These are phyloP conservation scores for Corythornis madagascariensis DNA, from an alignment of 2,113 vertebrate genomes.

Conservation along the genomic window DNA sequence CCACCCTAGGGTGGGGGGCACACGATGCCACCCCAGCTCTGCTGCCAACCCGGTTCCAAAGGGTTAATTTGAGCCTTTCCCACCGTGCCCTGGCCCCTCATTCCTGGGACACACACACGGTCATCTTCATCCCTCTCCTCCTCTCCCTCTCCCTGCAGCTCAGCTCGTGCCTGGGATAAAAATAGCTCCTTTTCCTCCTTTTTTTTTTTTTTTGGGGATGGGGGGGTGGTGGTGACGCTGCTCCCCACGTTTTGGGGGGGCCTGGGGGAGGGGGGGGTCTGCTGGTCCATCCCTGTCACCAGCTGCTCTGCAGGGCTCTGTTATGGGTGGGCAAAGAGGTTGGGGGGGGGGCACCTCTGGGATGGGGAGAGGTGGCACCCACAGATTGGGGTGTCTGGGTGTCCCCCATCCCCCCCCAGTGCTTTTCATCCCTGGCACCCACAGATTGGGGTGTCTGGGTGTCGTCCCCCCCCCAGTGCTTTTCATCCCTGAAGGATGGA, in stretches of 20 bases:
- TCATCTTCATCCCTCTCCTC: too few relatives aligned
- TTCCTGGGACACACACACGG: too few relatives aligned
- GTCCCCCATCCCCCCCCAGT: too few relatives aligned
- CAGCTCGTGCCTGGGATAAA: background rate
- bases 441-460: too few relatives aligned
- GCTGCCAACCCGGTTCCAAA: background rate
- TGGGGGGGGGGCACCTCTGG: background rate
- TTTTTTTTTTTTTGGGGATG: background rate
- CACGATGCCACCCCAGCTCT: background rate
- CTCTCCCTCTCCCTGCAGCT: background rate
- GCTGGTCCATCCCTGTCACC: background rate
- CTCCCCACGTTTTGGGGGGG: background rate
- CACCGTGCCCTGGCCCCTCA: background rate
- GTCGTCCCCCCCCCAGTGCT: too few relatives aligned
- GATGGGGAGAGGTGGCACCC: too few relatives aligned
- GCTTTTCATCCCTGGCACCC: too few relatives aligned
- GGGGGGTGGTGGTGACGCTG: accelerated
- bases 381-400: too few relatives aligned
- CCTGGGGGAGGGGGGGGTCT: too few relatives aligned
- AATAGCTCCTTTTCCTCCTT: background rate
- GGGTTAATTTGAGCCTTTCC: background rate
- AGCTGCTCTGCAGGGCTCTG: background rate
- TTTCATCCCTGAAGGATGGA: too few relatives aligned
- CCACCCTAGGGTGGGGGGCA: background rate
- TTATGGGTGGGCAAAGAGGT: too few relatives aligned